Base-by-base conservation (phyloP, 2,113 vertebrate species). In the Plecotus auritus region DNA sequence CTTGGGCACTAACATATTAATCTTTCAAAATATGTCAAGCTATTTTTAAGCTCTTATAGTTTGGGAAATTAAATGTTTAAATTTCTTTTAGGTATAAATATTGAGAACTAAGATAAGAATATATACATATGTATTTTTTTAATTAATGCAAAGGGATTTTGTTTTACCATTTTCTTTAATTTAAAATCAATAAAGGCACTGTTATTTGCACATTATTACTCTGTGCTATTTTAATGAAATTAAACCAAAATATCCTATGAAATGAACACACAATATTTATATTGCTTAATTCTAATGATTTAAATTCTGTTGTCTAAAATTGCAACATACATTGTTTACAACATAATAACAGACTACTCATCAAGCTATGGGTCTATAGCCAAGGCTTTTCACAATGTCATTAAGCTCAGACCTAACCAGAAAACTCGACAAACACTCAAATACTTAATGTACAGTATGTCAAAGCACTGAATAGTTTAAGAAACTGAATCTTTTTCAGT, bases 31-130 rank as follows among this genome's bases (percentile, higher is more conserved):
- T 32, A 82, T 20, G 8, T 18, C 37, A 45, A 94, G 22, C 56
- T 51, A 14, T 47, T 78, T 80, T 45, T 59, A 54, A 84, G 64
- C 32, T 73, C 51, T 51, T 89, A 76, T 20, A 32, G 13, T 85
- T 90, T 92, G 16, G 30, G 17, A 67, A 91, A 87, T 30, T 76
- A 88, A 85, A 69, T 73, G 37, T 85, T 90, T 82, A 67, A 91
- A 51, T 28, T 95, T 42, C 54, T 85, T 92, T 85, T 80, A 72
- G 61, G 9, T 42, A 82, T 32, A 20, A 20, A 56, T 40, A 76
- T 0, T 42, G 47, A 95, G 28, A 88, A 56, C 22, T 51, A 80
- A 87, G 64, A 18, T 61, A 76, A 61, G 64, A 64, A 91, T 37
- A 88, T 7, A 61, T 54, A 20, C 56, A 67, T 37, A 78, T 35